Evolutionary conservation across 1,140 invertebrate genomes (phyloP).

Genomic region (Agrypnia vestita): DNA sequence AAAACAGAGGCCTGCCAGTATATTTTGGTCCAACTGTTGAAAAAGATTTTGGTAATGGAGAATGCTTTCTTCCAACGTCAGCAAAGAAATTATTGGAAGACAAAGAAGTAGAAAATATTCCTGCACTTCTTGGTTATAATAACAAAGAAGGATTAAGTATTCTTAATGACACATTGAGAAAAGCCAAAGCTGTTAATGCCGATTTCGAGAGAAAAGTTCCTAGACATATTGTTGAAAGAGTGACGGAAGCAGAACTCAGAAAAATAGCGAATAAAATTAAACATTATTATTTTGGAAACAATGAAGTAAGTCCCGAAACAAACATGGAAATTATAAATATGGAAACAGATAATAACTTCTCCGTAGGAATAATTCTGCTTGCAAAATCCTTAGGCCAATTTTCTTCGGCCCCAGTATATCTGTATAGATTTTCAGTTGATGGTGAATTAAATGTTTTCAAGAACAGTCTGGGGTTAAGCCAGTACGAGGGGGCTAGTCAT

Average conservation of each 20-base stretch:
- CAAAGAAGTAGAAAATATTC: slow-evolving; percentile 72
- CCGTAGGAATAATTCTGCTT: slow-evolving; percentile 62
- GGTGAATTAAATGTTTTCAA: slow-evolving; percentile 67
- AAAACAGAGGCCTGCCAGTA: slow-evolving; percentile 67
- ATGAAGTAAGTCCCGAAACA: slow-evolving; percentile 63
- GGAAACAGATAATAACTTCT: slow-evolving; percentile 69
- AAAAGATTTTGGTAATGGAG: slow-evolving; percentile 64
- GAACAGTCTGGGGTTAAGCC: slow-evolving; percentile 52
- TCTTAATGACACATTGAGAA: slow-evolving; percentile 64
- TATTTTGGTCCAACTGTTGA: slow-evolving; percentile 69
- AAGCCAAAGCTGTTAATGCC: slow-evolving; percentile 63
- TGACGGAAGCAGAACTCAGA: slow-evolving; percentile 62
- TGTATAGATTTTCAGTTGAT: slow-evolving; percentile 71
- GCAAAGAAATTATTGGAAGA: slow-evolving; percentile 65
- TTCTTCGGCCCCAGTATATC: slow-evolving; percentile 65
- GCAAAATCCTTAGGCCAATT: slow-evolving; percentile 65
- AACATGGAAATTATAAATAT: slow-evolving; percentile 66
- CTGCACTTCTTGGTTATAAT: slow-evolving; percentile 76
- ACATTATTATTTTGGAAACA: slow-evolving; percentile 70
- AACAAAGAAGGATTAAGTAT: slow-evolving; percentile 74
- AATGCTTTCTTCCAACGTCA: slow-evolving; percentile 66
- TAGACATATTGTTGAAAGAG: slow-evolving; percentile 60
- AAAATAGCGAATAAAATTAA: slow-evolving; percentile 67
- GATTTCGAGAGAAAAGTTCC: slow-evolving; percentile 66
- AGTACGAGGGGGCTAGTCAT: slow-evolving; percentile 73